These are phyloP conservation scores for Dermolepida albohirtum DNA, from an alignment of 2,888 invertebrate genomes.

Conservation along the genomic window DNA sequence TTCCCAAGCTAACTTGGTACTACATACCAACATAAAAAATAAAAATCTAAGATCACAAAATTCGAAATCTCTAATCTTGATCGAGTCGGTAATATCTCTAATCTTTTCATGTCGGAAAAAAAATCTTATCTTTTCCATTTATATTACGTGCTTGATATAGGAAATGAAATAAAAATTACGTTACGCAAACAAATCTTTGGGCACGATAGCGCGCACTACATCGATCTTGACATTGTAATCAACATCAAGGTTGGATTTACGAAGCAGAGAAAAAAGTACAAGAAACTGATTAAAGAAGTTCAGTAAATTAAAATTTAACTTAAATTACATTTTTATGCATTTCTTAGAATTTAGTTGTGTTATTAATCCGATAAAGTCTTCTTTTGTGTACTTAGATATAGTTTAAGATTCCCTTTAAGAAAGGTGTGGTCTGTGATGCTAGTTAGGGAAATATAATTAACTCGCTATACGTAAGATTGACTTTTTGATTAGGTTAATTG, in stretches of 20 bases:
- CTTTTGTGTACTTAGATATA: no score
- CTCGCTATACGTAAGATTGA: no score
- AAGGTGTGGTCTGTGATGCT: no score
- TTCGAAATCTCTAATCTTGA: constrained; percentile 6
- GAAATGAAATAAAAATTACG: constrained; percentile 34
- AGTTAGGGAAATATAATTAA: no score
- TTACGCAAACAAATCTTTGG: constrained; percentile 33
- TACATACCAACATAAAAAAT: no score
- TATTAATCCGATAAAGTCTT: no score
- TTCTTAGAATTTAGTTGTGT: no score
- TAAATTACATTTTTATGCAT: no score
- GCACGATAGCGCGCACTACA: constrained; percentile 21
- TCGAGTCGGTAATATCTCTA: constrained; percentile 5
- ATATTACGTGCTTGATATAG: constrained; percentile 29
- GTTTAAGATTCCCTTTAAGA: no score
- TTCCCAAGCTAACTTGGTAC: no score
- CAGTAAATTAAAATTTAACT: no score
- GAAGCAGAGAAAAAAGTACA: neutral
- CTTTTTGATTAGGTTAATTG: no score
- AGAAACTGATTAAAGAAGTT: neutral
- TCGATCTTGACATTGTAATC: constrained; percentile 31
- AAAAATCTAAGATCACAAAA: neutral
- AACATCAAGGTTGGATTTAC: constrained; percentile 19
- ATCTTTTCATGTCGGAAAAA: constrained; percentile 23
- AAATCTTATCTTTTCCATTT: constrained; percentile 2